These are phyloP conservation scores for Pteronura brasiliensis DNA, from an alignment of 2,113 vertebrate genomes.

Conservation along the genomic window DNA sequence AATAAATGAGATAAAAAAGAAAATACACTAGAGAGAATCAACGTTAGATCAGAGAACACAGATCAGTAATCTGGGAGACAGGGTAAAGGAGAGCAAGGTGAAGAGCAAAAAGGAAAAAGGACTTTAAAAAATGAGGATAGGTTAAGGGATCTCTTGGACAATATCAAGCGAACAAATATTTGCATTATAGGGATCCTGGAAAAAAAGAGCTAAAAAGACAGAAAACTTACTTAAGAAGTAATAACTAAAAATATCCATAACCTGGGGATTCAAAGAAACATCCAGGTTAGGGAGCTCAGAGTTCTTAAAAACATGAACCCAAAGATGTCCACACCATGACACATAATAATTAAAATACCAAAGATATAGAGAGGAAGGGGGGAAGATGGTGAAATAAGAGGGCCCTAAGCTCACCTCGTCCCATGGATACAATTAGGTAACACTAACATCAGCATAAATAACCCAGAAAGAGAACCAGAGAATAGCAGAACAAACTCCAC, in stretches of 20 bases:
- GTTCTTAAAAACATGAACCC: neutral
- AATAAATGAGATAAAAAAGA: neutral
- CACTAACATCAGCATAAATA: neutral
- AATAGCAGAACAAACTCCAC: neutral
- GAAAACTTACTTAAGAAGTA: neutral
- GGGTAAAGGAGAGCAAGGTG: neutral
- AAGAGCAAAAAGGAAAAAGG: neutral
- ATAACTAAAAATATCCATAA: neutral
- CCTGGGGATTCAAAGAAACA: neutral
- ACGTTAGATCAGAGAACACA: neutral
- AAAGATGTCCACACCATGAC: neutral
- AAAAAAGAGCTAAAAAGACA: neutral
- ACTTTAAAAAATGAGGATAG: neutral
- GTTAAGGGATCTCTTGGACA: neutral
- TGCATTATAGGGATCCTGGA: neutral
- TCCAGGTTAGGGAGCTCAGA: neutral
- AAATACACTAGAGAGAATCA: neutral
- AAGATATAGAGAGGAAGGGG: neutral
- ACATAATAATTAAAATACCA: neutral
- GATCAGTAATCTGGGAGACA: neutral
- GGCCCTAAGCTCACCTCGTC: neutral
- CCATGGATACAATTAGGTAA: neutral
- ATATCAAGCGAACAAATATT: neutral
- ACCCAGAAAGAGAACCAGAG: neutral
- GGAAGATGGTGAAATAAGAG: neutral